Base-by-base conservation (phyloP, 1,140 invertebrate species). In the Eumeta japonica region DNA sequence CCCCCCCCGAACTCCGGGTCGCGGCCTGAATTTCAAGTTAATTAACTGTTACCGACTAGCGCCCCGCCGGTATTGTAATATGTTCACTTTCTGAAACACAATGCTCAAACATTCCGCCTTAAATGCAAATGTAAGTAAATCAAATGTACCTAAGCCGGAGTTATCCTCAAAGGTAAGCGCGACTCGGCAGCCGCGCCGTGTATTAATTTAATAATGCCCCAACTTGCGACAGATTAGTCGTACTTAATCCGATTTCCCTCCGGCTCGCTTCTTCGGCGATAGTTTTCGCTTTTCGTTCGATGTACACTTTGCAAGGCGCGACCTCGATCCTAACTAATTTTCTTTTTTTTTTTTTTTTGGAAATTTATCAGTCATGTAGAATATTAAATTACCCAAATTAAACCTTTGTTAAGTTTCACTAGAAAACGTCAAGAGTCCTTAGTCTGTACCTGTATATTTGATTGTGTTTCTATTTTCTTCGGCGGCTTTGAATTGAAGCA, bases 11-110 rank as follows among this genome's bases (percentile, higher is more conserved):
- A 58, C 42, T 58, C 56, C 32, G 41, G 46, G 48, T 51, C 51
- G 45, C 37, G 49, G 48, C 41, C 48, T 51, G 49, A 58, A 58
- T 58, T 58, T 43, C 31, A 48, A 58, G 46, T 57, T 56, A 61
- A 61, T 61, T 61, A 61, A 58, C 58, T 56, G 48, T 52, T 54
- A 50, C 46, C 35, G 37, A 46, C 39, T 19, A 2, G 5, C 3
- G 18, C 10, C 20, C 18, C 2, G n/a, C 3, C 10, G 3, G 16
- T 12, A 35, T n/a, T 13, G 9, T 18, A 14, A 16, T 35, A 18
- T 15, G 30, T 32, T 32, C 30, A 32, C 16, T 16, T 32, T 15
- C 12, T 32, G 15, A 32, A 32, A 32, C 30, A 15, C 10, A 15
- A 32, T 32, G 30, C 15, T 32, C 15, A 15, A 13, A n/a, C 11